phyloP scores from a whole-genome alignment of 2,113 vertebrate genomes.

The Ageneiosus marmoratus region DNA sequence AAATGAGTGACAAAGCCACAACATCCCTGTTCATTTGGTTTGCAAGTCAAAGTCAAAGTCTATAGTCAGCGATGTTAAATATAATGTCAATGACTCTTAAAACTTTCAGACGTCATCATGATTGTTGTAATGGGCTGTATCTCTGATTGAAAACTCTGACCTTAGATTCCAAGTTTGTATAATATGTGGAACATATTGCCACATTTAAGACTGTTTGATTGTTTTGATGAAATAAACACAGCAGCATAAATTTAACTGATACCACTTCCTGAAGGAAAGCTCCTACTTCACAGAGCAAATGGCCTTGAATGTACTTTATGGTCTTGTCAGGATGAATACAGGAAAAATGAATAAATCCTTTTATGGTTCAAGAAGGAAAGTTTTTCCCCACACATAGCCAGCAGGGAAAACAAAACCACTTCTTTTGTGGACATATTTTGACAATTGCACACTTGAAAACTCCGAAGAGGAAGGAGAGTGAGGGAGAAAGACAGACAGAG shows the following conservation, averaged over 20 bases:
- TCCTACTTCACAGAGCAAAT: background rate
- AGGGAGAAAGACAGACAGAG: conserved; percentile 24
- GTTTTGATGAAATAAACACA: background rate
- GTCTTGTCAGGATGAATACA: conserved; percentile 6
- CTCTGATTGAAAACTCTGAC: background rate
- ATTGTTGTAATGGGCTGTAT: background rate
- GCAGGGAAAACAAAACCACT: conserved; percentile 40
- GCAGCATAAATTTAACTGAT: background rate
- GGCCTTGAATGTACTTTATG: background rate
- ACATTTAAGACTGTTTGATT: background rate
- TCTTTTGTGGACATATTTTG: conserved; percentile 65
- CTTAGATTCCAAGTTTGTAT: background rate
- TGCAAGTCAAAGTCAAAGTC: background rate
- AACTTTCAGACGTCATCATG: background rate
- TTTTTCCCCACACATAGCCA: conserved; percentile 39
- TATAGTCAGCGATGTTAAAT: background rate
- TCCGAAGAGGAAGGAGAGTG: conserved; percentile 58
- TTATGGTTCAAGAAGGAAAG: conserved; percentile 7
- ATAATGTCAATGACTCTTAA: background rate
- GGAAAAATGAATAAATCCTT: background rate
- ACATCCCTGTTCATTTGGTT: background rate
- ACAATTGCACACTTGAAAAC: conserved; percentile 68
- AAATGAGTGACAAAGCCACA: background rate
- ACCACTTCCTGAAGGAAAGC: background rate
- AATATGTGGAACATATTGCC: background rate